A percentile compares a stretch with the other conserved stretches of the same genome.
Conservation (phyloP, 2,797 vertebrate species). For the Anas bahamensis region DNA sequence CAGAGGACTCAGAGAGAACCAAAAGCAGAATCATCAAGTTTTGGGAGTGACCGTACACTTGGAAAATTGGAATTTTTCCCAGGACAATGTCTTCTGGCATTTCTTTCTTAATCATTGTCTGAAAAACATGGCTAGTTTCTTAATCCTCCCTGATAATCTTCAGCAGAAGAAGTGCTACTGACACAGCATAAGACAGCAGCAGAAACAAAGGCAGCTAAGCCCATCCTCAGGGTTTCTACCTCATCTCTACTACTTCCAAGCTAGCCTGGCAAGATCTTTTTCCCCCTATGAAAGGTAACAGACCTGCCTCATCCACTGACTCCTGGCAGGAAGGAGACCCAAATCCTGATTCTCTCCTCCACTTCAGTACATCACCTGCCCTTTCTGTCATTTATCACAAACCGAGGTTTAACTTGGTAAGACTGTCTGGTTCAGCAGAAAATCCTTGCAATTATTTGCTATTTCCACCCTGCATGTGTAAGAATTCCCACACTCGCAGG, state of each 20-base stretch:
- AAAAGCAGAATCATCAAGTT: background rate
- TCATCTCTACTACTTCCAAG: background rate
- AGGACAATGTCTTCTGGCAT: background rate
- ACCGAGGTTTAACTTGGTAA: background rate
- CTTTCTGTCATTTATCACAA: background rate
- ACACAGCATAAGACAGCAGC: background rate
- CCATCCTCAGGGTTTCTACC: rapidly evolving
- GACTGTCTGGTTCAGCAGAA: background rate
- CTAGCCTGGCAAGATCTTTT: background rate
- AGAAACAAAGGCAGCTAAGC: background rate
- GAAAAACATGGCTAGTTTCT: background rate
- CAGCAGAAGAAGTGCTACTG: background rate
- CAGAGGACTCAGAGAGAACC: background rate
- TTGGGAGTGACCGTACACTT: background rate
- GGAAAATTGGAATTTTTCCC: background rate
- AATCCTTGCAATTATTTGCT: background rate
- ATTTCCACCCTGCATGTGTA: rapidly evolving
- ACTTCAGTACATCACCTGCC: background rate
- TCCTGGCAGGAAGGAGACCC: background rate
- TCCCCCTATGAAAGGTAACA: background rate
- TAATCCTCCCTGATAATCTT: background rate
- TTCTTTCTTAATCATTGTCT: background rate
- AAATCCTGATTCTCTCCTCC: background rate
- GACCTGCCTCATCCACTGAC: background rate
- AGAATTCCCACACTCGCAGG: background rate